phyloP scores from a whole-genome alignment of 2,797 vertebrate genomes.

The Brachyalestes nurse region DNA sequence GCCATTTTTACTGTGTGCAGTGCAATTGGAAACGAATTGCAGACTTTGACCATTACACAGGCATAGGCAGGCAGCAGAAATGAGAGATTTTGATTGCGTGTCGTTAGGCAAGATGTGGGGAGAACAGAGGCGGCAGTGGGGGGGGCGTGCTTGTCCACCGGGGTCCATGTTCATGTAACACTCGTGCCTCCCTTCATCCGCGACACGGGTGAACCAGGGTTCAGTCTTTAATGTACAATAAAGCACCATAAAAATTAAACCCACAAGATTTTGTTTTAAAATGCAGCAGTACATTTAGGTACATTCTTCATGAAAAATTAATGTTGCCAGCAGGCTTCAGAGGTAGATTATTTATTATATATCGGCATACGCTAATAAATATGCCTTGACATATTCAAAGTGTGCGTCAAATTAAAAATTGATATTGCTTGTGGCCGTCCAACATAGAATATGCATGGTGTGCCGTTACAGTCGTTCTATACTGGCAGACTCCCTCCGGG shows the following conservation, averaged over 20 bases:
- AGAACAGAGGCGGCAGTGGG: slow-evolving; percentile 31
- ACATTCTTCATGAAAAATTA: slow-evolving; percentile 71
- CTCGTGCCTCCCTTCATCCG: slow-evolving; percentile 43
- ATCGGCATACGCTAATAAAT: slow-evolving; percentile 76
- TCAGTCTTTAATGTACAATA: slow-evolving; percentile 69
- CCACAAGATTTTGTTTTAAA: slow-evolving; percentile 66
- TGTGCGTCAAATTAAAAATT: slow-evolving; percentile 72
- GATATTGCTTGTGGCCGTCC: slow-evolving; percentile 70
- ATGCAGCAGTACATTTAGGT: slow-evolving; percentile 68
- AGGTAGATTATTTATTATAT: slow-evolving; percentile 74
- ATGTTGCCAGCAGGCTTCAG: slow-evolving; percentile 65
- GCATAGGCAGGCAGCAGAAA: slow-evolving; percentile 35
- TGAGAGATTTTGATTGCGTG: slow-evolving; percentile 49
- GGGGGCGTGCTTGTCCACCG: not conserved
- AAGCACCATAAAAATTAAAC: slow-evolving; percentile 69
- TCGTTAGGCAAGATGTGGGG: slow-evolving; percentile 31
- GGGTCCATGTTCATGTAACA: slow-evolving; percentile 30
- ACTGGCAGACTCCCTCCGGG: slow-evolving; percentile 44
- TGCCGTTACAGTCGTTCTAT: slow-evolving; percentile 61
- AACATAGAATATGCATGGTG: slow-evolving; percentile 62
- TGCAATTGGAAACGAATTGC: slow-evolving; percentile 42
- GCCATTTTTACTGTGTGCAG: slow-evolving; percentile 42
- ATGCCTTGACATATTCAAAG: slow-evolving; percentile 67
- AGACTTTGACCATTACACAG: slow-evolving; percentile 39
- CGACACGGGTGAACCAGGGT: slow-evolving; percentile 44